phyloP scores from a whole-genome alignment of 64 coral and sea anemone species.

The Orbicella faveolata region DNA sequence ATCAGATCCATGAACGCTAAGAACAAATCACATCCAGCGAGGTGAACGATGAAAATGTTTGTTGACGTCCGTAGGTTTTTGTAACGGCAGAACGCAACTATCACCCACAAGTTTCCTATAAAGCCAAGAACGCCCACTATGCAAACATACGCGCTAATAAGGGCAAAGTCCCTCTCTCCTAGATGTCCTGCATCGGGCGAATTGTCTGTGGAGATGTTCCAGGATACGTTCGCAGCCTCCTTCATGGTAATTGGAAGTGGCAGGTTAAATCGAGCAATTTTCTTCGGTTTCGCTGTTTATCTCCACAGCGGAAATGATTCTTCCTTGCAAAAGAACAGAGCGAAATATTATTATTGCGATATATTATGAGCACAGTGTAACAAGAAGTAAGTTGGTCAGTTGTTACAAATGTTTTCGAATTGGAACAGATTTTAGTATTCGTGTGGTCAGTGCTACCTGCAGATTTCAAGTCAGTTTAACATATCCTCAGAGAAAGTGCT shows the following conservation, averaged over 20 bases:
- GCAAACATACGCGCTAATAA: slow-evolving; percentile 54
- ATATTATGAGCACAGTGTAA: neutral
- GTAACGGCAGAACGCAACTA: slow-evolving; percentile 54
- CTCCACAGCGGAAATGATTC: neutral
- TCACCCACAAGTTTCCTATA: slow-evolving; percentile 75
- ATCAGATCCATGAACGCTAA: slow-evolving; percentile 69
- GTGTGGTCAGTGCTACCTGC: too few species aligned
- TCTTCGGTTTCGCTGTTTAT: neutral
- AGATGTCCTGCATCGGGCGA: neutral
- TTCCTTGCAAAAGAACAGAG: neutral
- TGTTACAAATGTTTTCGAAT: neutral
- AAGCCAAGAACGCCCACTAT: slow-evolving; percentile 69
- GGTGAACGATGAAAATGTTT: slow-evolving; percentile 75
- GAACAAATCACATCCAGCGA: slow-evolving; percentile 73
- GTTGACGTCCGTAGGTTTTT: slow-evolving; percentile 79
- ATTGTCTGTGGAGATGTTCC: neutral
- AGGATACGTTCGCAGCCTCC: neutral
- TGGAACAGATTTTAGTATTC: too few species aligned
- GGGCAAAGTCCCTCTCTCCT: neutral
- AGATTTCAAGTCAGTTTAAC: too few species aligned
- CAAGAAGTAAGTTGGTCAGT: neutral
- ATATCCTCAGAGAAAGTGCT: too few species aligned
- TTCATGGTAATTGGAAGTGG: neutral
- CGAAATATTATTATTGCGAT: neutral
- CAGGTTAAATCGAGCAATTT: neutral